Base-by-base conservation (phyloP, 2,113 vertebrate genomes). In the Nerophis lumbriciformis region DNA sequence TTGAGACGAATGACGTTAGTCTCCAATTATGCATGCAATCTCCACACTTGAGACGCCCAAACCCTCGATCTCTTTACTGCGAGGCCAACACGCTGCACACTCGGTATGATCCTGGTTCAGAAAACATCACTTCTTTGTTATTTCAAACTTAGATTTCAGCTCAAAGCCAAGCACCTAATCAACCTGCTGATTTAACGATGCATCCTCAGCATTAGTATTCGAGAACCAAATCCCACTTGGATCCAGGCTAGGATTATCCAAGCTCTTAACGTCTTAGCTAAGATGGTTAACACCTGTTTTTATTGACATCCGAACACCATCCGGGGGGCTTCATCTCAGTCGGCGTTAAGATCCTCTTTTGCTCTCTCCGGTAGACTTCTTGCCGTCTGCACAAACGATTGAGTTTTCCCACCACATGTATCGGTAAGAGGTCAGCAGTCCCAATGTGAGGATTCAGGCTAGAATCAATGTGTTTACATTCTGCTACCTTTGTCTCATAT, bases 201-300 rank as follows among this genome's bases (percentile, higher is more conserved):
- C 68, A 79, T 88, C 75, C 54, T 5, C n/a, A 62, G 71, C 71
- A 87, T 90, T 88, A 86, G 85, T 83, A 88, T 88, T 87, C 86
- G 65, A 84, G 77, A 77, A 79, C 69, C 45, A 16, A 73, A 80
- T 86, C 70, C 71, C 61, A 69, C 69, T 71, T 73, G 70, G 83
- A 87, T 85, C 79, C 80, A 53, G 66, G 78, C 72, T 69, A 79
- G 86, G 89, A 91, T 91, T 90, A 89, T 82, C 78, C 68, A 38
- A 82, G 85, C 76, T 80, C 75, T 88, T 85, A 88, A 88, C 84
- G 83, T 88, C 80, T 89, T 77, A 77, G 81, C 84, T 89, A 85
- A 89, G 81, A 87, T 89, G 83, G 83, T 89, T 89, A 90, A 90
- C 88, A 89, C 88, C 86, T 91, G 89, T 89, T 90, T 90, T 88